Percentiles rank a stretch among this genome's conserved stretches.
These are phyloP conservation scores for Nyctibius bracteatus DNA, from an alignment of 2,113 vertebrate genomes.

Conservation along the genomic window DNA sequence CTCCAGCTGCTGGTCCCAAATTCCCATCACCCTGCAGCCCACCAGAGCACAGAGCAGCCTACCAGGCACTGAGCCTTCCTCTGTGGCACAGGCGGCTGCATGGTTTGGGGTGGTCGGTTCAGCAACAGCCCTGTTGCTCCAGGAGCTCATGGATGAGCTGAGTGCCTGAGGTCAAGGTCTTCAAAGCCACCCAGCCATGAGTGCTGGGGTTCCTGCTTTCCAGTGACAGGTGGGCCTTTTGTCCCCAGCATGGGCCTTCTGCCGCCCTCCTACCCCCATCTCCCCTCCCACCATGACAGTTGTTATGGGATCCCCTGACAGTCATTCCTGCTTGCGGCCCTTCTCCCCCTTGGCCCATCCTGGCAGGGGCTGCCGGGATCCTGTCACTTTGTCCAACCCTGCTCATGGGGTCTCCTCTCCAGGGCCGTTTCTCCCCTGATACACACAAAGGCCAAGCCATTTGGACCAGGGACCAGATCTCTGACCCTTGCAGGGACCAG, in stretches of 20 bases:
- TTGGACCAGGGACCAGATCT: not conserved
- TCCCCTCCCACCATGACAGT: too few relatives aligned
- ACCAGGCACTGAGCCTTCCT: not conserved
- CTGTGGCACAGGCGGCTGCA: not conserved
- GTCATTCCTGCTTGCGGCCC: not conserved
- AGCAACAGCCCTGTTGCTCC: not conserved
- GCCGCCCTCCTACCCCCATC: not conserved
- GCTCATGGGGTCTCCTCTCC: not conserved
- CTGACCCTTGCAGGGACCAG: too few relatives aligned
- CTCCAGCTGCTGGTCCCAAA: not conserved
- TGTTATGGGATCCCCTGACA: not conserved
- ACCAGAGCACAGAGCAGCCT: too few relatives aligned
- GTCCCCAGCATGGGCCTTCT: not conserved
- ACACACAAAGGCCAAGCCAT: rapidly evolving
- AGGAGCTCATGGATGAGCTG: not conserved
- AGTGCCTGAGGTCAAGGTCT: not conserved
- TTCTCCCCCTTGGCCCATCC: not conserved
- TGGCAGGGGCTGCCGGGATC: not conserved
- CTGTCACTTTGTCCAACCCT: not conserved
- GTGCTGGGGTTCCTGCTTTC: not conserved
- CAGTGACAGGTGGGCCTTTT: not conserved
- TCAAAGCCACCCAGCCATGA: not conserved
- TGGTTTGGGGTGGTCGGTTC: not conserved
- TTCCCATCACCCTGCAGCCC: too few relatives aligned
- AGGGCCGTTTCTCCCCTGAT: not conserved